Conservation (phyloP, 2,113 vertebrate species). For the Actinemys pallida region DNA sequence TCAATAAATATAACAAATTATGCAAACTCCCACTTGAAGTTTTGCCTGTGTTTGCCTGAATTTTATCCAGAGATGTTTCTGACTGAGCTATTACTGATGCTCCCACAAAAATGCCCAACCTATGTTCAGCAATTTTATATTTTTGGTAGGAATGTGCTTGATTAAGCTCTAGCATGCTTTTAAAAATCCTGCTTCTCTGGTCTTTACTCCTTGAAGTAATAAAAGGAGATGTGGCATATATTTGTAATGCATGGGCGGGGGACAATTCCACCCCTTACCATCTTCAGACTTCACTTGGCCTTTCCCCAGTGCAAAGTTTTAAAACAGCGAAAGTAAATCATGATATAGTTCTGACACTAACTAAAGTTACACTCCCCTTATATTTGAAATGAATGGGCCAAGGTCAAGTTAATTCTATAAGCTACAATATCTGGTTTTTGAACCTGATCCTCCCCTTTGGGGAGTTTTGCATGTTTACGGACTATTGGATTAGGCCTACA, state of each 20-base stretch:
- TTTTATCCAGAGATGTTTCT: not conserved
- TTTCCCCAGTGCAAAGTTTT: conserved; percentile 36
- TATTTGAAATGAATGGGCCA: not conserved
- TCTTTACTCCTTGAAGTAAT: conserved; percentile 64
- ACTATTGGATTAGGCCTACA: not conserved
- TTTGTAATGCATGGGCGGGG: not conserved
- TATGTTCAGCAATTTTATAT: not conserved
- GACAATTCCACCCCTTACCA: conserved; percentile 31
- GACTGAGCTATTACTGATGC: not conserved
- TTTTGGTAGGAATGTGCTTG: conserved; percentile 25
- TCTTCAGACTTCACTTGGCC: conserved; percentile 22
- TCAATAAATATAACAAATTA: conserved; percentile 1
- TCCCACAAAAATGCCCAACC: not conserved
- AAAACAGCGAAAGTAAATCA: conserved; percentile 10
- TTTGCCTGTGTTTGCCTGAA: not conserved
- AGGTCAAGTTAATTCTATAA: not conserved
- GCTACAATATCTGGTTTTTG: not conserved
- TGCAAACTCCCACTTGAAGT: conserved; percentile 41
- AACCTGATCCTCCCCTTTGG: not conserved
- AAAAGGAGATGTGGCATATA: conserved; percentile 43
- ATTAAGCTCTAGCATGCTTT: conserved; percentile 62
- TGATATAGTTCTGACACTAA: not conserved
- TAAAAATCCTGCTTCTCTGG: conserved; percentile 51
- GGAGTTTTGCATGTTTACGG: not conserved
- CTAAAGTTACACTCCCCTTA: not conserved